Evolutionary conservation across 2,797 vertebrate species (phyloP).

Genomic region (Pseudomugil tenellus): DNA sequence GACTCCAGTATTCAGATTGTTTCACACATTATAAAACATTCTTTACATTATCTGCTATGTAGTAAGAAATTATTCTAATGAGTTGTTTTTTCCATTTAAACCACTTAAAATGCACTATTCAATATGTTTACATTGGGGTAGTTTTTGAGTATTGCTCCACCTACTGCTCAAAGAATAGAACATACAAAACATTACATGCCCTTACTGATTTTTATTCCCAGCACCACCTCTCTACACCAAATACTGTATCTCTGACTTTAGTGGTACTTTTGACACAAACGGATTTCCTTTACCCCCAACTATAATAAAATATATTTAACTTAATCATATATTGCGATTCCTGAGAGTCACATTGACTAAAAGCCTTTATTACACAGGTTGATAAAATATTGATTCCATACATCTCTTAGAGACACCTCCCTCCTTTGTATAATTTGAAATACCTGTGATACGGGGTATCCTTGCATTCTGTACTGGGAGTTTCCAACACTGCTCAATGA

Average conservation of each 20-base stretch:
- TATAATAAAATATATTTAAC: not conserved
- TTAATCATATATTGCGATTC: not conserved
- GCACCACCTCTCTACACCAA: not conserved
- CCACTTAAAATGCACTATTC: not conserved
- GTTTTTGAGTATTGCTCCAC: constrained; percentile 45
- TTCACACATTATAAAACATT: no score
- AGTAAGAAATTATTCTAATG: not conserved
- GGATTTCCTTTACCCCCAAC: not conserved
- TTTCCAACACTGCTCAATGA: constrained; percentile 5
- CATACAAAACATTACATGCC: not conserved
- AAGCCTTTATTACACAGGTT: not conserved
- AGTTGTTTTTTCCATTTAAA: not conserved
- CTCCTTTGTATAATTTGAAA: not conserved
- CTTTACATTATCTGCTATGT: not conserved
- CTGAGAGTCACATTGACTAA: not conserved
- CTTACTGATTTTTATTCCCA: not conserved
- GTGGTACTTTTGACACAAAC: not conserved
- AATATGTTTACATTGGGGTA: no score
- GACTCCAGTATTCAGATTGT: no score
- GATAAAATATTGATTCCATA: not conserved
- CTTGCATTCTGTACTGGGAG: not conserved
- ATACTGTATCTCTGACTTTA: not conserved
- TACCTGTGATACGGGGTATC: not conserved
- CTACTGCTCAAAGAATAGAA: constrained; percentile 52
- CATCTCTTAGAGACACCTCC: not conserved